Percentiles rank a stretch among this genome's conserved stretches.
phyloP scores from a whole-genome alignment of 2,888 invertebrate species.

The Stramonita haemastoma region DNA sequence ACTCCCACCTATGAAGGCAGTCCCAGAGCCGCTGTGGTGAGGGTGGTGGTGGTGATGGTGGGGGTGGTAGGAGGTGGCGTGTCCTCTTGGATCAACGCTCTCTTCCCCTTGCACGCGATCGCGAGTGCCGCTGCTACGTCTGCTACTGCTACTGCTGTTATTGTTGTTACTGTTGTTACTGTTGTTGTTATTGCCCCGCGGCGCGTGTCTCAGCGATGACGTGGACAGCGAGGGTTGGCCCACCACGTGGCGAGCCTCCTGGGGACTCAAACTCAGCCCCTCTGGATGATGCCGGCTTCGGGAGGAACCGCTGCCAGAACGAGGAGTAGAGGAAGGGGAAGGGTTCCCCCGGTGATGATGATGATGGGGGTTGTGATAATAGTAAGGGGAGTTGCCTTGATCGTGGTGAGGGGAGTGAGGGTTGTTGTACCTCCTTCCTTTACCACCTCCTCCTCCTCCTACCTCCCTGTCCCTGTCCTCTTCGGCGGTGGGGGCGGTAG shows the following conservation, averaged over 20 bases:
- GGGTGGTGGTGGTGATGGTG: neutral
- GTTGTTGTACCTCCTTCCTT: neutral
- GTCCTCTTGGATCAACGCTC: neutral
- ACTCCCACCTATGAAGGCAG: neutral
- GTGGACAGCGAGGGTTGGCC: constrained; percentile 10
- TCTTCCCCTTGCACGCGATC: constrained; percentile 11
- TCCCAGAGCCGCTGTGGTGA: neutral
- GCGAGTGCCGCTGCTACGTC: neutral
- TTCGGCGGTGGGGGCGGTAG: constrained; percentile 3
- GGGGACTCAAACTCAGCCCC: constrained; percentile 17
- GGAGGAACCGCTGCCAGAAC: neutral
- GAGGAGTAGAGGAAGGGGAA: neutral
- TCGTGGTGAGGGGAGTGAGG: neutral
- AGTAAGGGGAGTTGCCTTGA: neutral
- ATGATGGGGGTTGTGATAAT: neutral
- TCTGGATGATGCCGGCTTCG: neutral
- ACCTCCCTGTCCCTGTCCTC: neutral
- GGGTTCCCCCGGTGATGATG: no score
- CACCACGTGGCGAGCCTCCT: constrained; percentile 12
- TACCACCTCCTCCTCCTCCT: neutral
- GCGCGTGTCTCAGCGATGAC: constrained; percentile 12
- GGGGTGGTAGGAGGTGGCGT: neutral
- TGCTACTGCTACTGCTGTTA: neutral
- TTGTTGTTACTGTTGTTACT: constrained; percentile 19
- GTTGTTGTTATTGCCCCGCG: constrained; percentile 42